Evolutionary conservation across 2,113 vertebrate species (phyloP).

Genomic region (Nansenia antarctica): DNA sequence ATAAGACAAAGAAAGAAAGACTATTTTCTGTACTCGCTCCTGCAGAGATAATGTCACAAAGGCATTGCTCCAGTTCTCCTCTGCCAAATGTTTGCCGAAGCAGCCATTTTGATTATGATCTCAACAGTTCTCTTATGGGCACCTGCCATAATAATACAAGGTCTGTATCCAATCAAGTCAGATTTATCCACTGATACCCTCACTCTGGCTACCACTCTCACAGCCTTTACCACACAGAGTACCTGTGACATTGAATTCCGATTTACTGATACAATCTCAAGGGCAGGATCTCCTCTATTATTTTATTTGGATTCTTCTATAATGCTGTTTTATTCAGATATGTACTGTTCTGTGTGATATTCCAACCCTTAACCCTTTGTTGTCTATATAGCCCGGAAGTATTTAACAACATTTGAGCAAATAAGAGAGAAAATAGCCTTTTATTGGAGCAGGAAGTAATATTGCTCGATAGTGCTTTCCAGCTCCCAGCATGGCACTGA

Average conservation of each 20-base stretch:
- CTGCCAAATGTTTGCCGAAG: conserved; percentile 60
- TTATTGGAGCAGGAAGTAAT: no score
- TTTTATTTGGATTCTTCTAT: not conserved
- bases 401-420: no score
- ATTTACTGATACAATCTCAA: not conserved
- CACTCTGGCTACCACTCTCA: conserved; percentile 36
- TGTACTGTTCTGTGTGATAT: not conserved
- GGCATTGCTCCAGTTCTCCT: conserved; percentile 33
- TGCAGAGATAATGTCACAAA: conserved; percentile 10
- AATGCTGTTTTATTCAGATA: no score
- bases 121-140: conserved; percentile 40
- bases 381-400: no score
- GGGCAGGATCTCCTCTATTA: not conserved
- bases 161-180: conserved; percentile 53
- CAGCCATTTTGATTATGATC: conserved; percentile 65
- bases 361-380: no score
- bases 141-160: conserved; percentile 23
- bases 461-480: no score
- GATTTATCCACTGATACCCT: conserved; percentile 42
- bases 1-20: conserved; percentile 26
- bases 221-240: conserved; percentile 23
- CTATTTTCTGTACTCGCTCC: not conserved
- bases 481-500: no score
- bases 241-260: conserved; percentile 35
- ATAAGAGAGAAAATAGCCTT: no score